Conservation (phyloP, 1,140 invertebrate genomes). For the Trachelipus rathkii region DNA sequence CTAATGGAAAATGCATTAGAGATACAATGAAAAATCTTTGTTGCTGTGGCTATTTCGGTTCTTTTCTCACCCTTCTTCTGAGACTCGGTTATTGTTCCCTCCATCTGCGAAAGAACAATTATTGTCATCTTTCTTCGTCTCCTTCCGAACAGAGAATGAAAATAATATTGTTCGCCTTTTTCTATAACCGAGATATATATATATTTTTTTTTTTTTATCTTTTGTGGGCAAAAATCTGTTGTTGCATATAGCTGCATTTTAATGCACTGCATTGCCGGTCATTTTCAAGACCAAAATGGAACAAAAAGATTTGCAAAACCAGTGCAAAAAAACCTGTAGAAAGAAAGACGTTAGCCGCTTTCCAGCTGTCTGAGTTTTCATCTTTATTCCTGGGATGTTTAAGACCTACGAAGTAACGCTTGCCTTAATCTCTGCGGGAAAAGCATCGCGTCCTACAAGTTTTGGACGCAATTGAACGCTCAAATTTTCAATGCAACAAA, state of each 20-base stretch:
- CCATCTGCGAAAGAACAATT: conserved; percentile 6
- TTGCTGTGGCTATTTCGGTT: background rate
- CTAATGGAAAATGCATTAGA: conserved; percentile 11
- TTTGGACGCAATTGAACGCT: background rate
- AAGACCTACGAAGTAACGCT: background rate
- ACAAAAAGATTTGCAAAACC: background rate
- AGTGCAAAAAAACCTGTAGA: background rate
- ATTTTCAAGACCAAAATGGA: background rate
- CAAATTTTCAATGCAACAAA: background rate
- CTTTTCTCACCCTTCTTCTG: background rate
- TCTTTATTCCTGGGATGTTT: background rate
- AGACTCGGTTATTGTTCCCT: background rate
- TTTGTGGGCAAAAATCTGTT: background rate
- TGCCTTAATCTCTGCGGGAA: conserved; percentile 8
- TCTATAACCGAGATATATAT: background rate
- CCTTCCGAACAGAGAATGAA: background rate
- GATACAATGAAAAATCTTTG: background rate
- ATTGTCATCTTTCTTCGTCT: conserved; percentile 4
- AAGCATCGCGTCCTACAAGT: background rate
- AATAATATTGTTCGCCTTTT: background rate
- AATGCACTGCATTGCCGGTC: conserved; percentile 5
- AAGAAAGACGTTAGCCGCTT: background rate
- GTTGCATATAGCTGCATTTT: background rate
- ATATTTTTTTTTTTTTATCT: background rate
- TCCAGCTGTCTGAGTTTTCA: background rate